phyloP scores from a whole-genome alignment of 2,797 vertebrate species.

The Falco novaeseelandiae region DNA sequence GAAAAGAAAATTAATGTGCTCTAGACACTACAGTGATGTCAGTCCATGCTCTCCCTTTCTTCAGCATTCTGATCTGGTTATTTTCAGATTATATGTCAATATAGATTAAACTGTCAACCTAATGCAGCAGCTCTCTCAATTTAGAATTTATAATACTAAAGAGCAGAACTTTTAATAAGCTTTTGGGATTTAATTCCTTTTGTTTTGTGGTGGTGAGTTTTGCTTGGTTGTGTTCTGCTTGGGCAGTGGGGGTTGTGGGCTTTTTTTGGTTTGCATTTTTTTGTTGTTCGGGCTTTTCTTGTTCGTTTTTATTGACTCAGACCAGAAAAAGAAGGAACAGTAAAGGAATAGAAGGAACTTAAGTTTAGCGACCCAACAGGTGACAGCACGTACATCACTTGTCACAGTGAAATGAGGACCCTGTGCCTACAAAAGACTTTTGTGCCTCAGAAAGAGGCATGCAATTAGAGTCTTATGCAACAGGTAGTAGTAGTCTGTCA shows the following conservation, averaged over 20 bases:
- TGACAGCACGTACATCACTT: not conserved
- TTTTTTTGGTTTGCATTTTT: accelerated
- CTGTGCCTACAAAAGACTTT: not conserved
- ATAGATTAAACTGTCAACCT: not conserved
- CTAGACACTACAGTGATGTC: not conserved
- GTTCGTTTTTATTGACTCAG: not conserved
- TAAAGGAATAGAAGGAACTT: not conserved
- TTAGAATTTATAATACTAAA: not conserved
- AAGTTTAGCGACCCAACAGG: not conserved
- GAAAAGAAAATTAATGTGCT: not conserved
- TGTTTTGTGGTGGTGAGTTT: not conserved
- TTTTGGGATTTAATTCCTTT: not conserved
- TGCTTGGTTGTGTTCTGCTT: not conserved
- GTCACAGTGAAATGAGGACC: not conserved
- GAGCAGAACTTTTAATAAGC: not conserved
- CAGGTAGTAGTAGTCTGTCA: not conserved
- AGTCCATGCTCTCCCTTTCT: not conserved
- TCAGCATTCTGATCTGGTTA: not conserved
- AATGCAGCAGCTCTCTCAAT: not conserved
- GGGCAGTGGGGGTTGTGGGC: accelerated
- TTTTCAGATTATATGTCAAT: not conserved
- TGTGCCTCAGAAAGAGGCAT: not conserved
- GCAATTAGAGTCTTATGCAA: not conserved
- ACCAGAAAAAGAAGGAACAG: not conserved
- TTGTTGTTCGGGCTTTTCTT: not conserved